Conservation (phyloP, 2,888 invertebrate genomes). For the Pristionchus mayeri region DNA sequence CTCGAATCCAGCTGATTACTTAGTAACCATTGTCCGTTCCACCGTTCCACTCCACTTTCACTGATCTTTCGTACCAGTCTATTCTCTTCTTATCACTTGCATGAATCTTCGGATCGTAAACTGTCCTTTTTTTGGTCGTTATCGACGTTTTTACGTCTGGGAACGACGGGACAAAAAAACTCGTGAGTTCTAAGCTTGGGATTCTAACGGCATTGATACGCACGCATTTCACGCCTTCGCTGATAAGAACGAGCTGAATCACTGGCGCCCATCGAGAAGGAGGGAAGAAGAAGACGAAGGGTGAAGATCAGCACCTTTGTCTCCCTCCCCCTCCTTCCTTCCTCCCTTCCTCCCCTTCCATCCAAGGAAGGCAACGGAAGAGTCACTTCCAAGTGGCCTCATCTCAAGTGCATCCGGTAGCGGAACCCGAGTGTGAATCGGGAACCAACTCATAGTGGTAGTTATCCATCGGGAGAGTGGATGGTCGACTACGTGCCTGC, state of each 20-base stretch:
- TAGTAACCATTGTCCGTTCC: too few relatives aligned
- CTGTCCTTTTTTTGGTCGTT: neutral
- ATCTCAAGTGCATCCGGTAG: neutral
- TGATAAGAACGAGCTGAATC: slow-evolving; percentile 15
- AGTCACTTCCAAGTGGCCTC: neutral
- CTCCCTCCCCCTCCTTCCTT: neutral
- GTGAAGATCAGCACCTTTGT: slow-evolving; percentile 19
- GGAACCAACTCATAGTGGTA: neutral
- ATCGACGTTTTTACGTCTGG: neutral
- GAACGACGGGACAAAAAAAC: neutral
- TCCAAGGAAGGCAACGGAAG: neutral
- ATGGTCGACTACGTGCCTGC: neutral
- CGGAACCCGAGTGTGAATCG: neutral
- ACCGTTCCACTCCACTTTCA: neutral
- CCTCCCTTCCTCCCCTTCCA: neutral
- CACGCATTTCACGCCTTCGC: slow-evolving; percentile 11
- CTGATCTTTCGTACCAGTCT: neutral
- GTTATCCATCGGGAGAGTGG: too few relatives aligned
- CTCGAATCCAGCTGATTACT: neutral
- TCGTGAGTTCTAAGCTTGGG: neutral
- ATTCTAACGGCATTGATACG: neutral
- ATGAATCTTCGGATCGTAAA: neutral
- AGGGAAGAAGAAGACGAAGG: too few relatives aligned
- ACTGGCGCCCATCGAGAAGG: neutral
- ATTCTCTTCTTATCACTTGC: neutral